Percentiles rank a stretch among this genome's conserved stretches.
Evolutionary conservation across 2,888 invertebrate species (phyloP).

Genomic region (Hypercompe scribonia): DNA sequence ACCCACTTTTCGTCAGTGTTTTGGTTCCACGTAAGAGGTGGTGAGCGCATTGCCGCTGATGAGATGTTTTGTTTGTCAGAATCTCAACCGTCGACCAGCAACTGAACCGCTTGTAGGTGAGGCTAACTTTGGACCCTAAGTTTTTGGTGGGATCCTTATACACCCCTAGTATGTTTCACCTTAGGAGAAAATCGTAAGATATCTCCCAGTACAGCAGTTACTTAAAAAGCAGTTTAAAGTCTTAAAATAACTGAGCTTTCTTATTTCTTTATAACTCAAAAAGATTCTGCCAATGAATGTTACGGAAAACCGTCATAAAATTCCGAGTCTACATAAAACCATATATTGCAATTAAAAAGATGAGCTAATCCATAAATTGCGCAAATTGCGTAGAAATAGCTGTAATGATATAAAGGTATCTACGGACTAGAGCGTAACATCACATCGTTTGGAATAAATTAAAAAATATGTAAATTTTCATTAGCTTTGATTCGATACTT

Average conservation of each 20-base stretch:
- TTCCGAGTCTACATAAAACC: background rate
- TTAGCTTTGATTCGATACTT: background rate
- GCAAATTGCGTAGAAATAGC: conserved; percentile 4
- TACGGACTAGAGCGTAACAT: background rate
- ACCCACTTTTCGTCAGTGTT: no score
- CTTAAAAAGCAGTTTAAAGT: background rate
- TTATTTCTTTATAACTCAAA: background rate
- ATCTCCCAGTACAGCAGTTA: background rate
- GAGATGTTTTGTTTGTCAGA: no score
- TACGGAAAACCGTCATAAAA: conserved; percentile 5
- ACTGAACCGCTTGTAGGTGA: no score
- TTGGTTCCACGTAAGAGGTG: no score
- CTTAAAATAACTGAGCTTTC: background rate
- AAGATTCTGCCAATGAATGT: background rate
- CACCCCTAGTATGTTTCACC: no score
- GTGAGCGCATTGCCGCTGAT: no score
- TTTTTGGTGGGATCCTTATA: no score
- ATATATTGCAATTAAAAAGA: conserved; percentile 10
- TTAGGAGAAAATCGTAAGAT: no score
- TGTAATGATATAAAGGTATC: conserved; percentile 9
- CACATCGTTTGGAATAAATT: background rate
- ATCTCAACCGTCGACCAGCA: no score
- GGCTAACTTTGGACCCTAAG: no score
- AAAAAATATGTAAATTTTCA: background rate
- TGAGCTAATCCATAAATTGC: conserved; percentile 13